A percentile compares a stretch with the other conserved stretches of the same genome.
These are phyloP conservation scores for Rhyzopertha dominica DNA, from an alignment of 1,140 invertebrate genomes.

Conservation along the genomic window DNA sequence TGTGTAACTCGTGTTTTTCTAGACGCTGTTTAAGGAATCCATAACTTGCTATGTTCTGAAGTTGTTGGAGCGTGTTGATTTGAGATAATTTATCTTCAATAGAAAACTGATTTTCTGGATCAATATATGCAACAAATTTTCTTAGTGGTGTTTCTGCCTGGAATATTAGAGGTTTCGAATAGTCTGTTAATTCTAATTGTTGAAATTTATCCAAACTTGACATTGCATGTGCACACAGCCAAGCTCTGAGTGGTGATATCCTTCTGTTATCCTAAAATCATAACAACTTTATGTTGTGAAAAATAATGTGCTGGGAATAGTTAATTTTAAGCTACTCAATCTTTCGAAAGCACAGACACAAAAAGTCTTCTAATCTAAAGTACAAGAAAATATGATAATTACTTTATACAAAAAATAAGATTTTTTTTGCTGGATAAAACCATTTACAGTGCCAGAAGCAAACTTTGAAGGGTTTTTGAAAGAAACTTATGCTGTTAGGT, in stretches of 20 bases:
- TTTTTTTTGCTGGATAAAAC: no score
- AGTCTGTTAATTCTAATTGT: constrained; percentile 63
- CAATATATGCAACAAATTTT: constrained; percentile 90
- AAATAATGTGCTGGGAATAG: no score
- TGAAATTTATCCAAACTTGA: constrained; percentile 79
- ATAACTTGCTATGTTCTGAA: constrained; percentile 92
- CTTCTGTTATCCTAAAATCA: constrained; percentile 69
- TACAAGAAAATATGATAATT: no score
- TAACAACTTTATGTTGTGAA: no score
- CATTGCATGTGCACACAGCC: constrained; percentile 83
- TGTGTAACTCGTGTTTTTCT: constrained; percentile 75
- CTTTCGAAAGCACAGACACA: no score
- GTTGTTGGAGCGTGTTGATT: constrained; percentile 89
- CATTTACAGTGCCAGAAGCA: no score
- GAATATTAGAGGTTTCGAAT: constrained; percentile 72
- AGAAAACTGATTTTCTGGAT: constrained; percentile 84
- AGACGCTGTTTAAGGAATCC: constrained; percentile 83
- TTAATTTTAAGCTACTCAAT: no score
- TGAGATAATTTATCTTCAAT: constrained; percentile 91
- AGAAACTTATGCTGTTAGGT: no score
- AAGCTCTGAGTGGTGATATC: constrained; percentile 82
- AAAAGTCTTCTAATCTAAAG: no score
- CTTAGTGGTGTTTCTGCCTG: constrained; percentile 78
- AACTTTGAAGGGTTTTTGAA: no score
- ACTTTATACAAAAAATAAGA: no score